phyloP scores from a whole-genome alignment of 2,797 vertebrate species.

The Micromesistius poutassou region DNA sequence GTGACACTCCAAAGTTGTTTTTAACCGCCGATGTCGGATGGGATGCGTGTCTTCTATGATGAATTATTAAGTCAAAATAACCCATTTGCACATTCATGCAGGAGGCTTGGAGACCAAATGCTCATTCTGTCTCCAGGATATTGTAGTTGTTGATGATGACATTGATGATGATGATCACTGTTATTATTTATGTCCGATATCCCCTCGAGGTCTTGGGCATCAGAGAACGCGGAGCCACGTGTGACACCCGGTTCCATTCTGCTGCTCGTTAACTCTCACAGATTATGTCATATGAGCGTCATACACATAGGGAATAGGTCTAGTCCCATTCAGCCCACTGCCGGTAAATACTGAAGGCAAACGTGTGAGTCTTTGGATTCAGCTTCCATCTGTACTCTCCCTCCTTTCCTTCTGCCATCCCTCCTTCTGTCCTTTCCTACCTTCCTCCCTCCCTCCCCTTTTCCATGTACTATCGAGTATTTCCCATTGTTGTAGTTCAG shows the following conservation, averaged over 20 bases:
- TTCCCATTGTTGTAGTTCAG: too few species aligned
- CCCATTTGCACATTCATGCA: conserved; percentile 2
- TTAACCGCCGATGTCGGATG: neutral
- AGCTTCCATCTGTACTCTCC: too few species aligned
- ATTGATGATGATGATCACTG: conserved; percentile 18
- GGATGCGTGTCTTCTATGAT: neutral
- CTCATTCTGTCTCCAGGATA: neutral
- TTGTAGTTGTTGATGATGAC: conserved; percentile 9
- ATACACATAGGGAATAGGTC: neutral
- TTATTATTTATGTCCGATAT: conserved; percentile 14
- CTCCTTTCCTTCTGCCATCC: too few species aligned
- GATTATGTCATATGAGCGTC: neutral
- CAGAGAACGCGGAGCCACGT: neutral
- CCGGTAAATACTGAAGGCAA: too few species aligned
- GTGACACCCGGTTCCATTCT: conserved; percentile 1
- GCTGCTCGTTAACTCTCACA: conserved; percentile 9
- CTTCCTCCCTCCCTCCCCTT: too few species aligned
- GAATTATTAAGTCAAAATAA: conserved; percentile 4
- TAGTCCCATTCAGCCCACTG: too few species aligned
- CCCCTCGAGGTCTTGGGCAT: conserved; percentile 10
- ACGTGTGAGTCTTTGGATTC: too few species aligned
- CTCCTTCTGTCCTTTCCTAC: too few species aligned
- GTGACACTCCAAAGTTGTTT: conserved; percentile 12
- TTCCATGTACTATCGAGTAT: too few species aligned
- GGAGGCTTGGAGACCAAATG: neutral